Percentiles rank a stretch among this genome's conserved stretches.
Conservation (phyloP, 2,113 vertebrate species). For the Ondatra zibethicus region DNA sequence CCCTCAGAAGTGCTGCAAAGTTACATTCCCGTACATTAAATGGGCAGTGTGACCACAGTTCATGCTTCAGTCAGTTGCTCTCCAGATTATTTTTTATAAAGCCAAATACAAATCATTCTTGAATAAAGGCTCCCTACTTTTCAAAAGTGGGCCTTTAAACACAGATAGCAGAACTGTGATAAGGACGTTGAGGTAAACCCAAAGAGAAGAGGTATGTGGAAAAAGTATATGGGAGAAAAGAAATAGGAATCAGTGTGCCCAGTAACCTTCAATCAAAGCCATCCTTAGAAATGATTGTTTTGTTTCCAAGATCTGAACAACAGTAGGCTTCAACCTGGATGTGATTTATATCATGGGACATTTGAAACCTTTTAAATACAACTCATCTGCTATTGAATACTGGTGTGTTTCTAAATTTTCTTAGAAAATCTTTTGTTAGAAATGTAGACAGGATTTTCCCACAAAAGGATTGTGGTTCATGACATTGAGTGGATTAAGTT, state of each 20-base stretch:
- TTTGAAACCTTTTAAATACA: conserved; percentile 1
- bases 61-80: conserved; percentile 49
- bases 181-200: not conserved
- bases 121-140: conserved; percentile 36
- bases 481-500: not conserved
- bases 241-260: not conserved
- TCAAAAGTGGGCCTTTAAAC: conserved; percentile 27
- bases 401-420: not conserved
- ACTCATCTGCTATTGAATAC: not conserved
- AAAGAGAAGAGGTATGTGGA: not conserved
- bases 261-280: conserved; percentile 15
- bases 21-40: not conserved
- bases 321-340: not conserved
- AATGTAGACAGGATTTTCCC: not conserved
- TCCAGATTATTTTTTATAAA: conserved; percentile 50
- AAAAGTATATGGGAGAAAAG: not conserved
- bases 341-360: not conserved
- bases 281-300: not conserved
- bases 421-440: conserved; percentile 31
- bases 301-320: conserved; percentile 26
- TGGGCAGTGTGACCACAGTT: not conserved
- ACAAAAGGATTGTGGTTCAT: not conserved
- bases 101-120: conserved; percentile 31
- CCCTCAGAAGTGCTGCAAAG: conserved; percentile 50
- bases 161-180: conserved; percentile 33